Percentiles rank a stretch among this genome's conserved stretches.
Conservation (phyloP, 23 tunicate genomes). For the Trididemnum nubilum region DNA sequence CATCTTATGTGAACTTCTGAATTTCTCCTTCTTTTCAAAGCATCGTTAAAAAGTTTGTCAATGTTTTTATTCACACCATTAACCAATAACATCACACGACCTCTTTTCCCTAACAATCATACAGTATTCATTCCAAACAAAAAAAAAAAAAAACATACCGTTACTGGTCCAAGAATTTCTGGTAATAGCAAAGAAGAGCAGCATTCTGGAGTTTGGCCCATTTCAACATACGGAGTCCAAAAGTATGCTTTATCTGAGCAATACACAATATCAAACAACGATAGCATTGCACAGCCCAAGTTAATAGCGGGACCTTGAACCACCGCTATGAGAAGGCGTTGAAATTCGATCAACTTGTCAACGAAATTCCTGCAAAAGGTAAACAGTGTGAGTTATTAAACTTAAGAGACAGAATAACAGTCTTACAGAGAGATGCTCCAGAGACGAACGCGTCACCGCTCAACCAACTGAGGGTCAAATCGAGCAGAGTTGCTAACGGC, state of each 20-base stretch:
- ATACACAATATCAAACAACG: slow-evolving; percentile 84
- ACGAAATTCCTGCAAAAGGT: slow-evolving; percentile 56
- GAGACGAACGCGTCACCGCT: too few relatives aligned
- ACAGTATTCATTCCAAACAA: too few relatives aligned
- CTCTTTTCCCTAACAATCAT: too few relatives aligned
- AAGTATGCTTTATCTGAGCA: slow-evolving; percentile 76
- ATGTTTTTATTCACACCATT: too few relatives aligned
- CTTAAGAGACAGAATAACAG: background rate
- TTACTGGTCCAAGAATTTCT: slow-evolving; percentile 58
- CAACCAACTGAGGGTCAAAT: too few relatives aligned
- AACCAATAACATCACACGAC: too few relatives aligned
- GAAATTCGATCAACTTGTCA: slow-evolving; percentile 70
- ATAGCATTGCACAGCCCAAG: slow-evolving; percentile 71
- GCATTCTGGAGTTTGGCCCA: slow-evolving; percentile 79
- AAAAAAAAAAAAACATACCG: slow-evolving; percentile 7
- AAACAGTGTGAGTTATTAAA: background rate
- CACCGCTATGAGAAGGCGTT: slow-evolving; percentile 63
- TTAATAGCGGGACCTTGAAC: slow-evolving; percentile 84
- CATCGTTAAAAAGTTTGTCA: too few relatives aligned
- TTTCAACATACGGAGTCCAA: slow-evolving; percentile 67
- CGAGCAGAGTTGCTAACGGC: too few relatives aligned
- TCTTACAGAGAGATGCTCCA: too few relatives aligned
- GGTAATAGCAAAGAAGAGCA: slow-evolving; percentile 79
- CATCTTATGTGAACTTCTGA: too few relatives aligned
- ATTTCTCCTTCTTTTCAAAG: too few relatives aligned